Conservation (phyloP, 2,888 invertebrate species). For the Eudemis profundana region DNA sequence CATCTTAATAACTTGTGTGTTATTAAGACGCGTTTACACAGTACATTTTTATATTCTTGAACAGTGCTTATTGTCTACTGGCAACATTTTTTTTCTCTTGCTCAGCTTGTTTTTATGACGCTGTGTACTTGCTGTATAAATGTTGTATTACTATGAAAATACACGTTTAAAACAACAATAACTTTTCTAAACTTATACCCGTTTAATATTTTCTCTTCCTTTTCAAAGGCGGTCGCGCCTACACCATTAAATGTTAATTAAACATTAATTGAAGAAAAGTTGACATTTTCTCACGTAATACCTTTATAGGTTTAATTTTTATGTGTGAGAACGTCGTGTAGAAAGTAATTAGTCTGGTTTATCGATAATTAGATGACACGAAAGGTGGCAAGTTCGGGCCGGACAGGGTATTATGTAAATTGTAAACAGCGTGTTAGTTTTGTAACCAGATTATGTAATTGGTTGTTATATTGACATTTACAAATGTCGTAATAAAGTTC, state of each 20-base stretch:
- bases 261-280: background rate
- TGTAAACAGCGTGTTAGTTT: constrained; percentile 4
- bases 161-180: no score
- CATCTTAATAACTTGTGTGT: no score
- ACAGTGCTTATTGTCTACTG: no score
- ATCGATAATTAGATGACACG: constrained; percentile 21
- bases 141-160: no score
- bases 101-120: no score
- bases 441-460: constrained; percentile 21
- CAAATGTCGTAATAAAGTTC: background rate
- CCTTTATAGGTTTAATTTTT: constrained; percentile 6
- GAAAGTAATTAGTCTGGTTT: constrained; percentile 20
- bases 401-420: constrained; percentile 16
- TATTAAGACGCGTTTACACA: no score
- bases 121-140: no score
- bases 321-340: constrained; percentile 15
- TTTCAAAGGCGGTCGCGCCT: background rate
- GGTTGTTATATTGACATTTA: constrained; percentile 6
- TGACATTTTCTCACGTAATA: constrained; percentile 16
- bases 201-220: background rate
- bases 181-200: background rate
- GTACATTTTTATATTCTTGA: no score
- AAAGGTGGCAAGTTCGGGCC: background rate
- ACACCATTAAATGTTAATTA: background rate
- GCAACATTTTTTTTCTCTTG: no score